Base-by-base conservation (phyloP, 2,888 invertebrate species). In the Andrena hattorfiana region DNA sequence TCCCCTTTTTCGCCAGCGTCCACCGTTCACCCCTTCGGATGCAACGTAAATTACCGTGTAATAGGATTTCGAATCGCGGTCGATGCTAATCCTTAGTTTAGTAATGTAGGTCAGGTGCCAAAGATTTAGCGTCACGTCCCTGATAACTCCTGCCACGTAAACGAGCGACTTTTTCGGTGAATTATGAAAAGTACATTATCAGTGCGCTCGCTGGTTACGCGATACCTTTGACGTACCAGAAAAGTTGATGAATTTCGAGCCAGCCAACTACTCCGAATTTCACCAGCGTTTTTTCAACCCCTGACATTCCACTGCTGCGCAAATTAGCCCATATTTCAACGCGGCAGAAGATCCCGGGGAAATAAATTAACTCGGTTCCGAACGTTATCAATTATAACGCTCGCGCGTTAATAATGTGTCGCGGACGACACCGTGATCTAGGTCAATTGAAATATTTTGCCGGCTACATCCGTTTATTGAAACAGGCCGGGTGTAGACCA, bases 41-140 rank as follows among this genome's bases (percentile, higher is more conserved):
- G 69, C 51, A 49, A 80, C 78, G 70, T 59, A 78, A 84, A 84
- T 85, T 81, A 81, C 68, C 81, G 81, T 75, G 69, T 81, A 85
- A 85, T 81, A 71, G 85, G 81, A 84, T 85, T 81, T 66, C 56
- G 74, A 83, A 71, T 77, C 64, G 67, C 63, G 66, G 67, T 48
- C 77, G 64, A 66, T 72, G 80, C 30, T 84, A 84, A 77, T 85
- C 77, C 84, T 48, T 56, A 51, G 28, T 75, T 81, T 68, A 71
- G 59, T 63, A 71, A 85, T 62, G 78, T 74, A 63, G 78, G 76
- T 81, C 76, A 35, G 49, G 7, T 30, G 66, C 26, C 81, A 30
- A 76, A 78, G 66, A 81, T 79, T 76, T 64, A 70, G 13, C 69
- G 66, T 20, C 63, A 60, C 67, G 59, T 72, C 49, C 75, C 69